Percentiles rank a stretch among this genome's conserved stretches.
Conservation (phyloP, 1,140 invertebrate species). For the Orussus abietinus region DNA sequence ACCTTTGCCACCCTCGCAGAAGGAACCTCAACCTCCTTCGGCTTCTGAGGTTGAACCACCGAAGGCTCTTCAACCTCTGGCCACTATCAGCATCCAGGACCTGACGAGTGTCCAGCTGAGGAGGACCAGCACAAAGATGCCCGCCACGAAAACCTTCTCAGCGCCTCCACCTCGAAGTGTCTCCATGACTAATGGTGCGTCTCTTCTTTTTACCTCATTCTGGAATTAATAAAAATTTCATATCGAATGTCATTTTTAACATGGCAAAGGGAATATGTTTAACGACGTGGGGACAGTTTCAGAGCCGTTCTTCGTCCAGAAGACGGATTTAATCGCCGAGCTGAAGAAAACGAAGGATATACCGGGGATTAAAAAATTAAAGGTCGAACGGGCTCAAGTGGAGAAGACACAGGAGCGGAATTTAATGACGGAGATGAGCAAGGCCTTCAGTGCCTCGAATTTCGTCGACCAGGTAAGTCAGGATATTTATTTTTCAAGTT, state of each 20-base stretch:
- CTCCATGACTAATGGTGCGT: slow-evolving; percentile 57
- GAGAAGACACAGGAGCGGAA: slow-evolving; percentile 76
- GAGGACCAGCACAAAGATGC: slow-evolving; percentile 66
- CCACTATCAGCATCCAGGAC: slow-evolving; percentile 81
- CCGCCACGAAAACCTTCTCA: slow-evolving; percentile 73
- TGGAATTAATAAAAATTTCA: background rate
- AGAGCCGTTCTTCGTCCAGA: slow-evolving; percentile 69
- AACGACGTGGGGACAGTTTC: slow-evolving; percentile 61
- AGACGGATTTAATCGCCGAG: slow-evolving; percentile 85
- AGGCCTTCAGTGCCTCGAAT: slow-evolving; percentile 79
- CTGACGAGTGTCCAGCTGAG: slow-evolving; percentile 77
- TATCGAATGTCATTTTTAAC: slow-evolving; percentile 11
- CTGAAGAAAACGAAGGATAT: slow-evolving; percentile 87
- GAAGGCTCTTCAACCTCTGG: slow-evolving; percentile 64
- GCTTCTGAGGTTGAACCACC: no score
- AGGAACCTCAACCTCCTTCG: no score
- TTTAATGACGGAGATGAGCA: slow-evolving; percentile 75
- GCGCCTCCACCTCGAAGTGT: slow-evolving; percentile 68
- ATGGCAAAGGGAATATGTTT: background rate
- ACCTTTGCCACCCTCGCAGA: slow-evolving; percentile 50
- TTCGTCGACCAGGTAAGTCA: slow-evolving; percentile 80
- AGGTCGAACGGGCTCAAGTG: slow-evolving; percentile 78
- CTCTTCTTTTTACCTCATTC: background rate
- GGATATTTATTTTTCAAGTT: slow-evolving; percentile 8
- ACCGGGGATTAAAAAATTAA: slow-evolving; percentile 83